Conservation (phyloP, 2,797 vertebrate species). For the Gobionotothen gibberifrons region DNA sequence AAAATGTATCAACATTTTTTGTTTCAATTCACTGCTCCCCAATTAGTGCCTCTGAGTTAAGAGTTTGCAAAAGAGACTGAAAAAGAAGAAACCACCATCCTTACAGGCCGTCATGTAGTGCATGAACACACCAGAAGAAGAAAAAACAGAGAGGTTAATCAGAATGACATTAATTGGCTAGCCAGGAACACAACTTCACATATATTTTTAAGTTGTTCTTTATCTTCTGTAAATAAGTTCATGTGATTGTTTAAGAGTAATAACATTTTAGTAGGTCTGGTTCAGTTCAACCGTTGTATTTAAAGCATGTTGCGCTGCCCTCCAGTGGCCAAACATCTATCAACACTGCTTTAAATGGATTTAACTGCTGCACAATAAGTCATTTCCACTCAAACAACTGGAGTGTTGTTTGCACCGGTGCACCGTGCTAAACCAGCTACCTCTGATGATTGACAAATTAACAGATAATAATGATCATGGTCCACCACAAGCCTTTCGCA, state of each 20-base stretch:
- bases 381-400: not conserved
- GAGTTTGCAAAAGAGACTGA: too few relatives aligned
- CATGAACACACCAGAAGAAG: too few relatives aligned
- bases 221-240: not conserved
- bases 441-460: not conserved
- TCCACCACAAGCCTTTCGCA: not conserved
- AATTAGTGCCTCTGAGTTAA: too few relatives aligned
- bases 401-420: too few relatives aligned
- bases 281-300: not conserved
- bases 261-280: not conserved
- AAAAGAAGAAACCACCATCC: too few relatives aligned
- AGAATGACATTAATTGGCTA: not conserved
- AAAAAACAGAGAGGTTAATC: too few relatives aligned
- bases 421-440: not conserved
- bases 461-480: not conserved
- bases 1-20: too few relatives aligned
- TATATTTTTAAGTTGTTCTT: not conserved
- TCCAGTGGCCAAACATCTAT: not conserved
- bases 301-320: constrained; percentile 1
- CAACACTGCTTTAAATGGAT: not conserved
- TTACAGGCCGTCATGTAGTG: too few relatives aligned
- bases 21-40: too few relatives aligned
- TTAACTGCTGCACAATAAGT: not conserved
- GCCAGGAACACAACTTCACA: not conserved
- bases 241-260: not conserved